Conservation (phyloP, 2,888 invertebrate species). For the Cerastis leucographa region DNA sequence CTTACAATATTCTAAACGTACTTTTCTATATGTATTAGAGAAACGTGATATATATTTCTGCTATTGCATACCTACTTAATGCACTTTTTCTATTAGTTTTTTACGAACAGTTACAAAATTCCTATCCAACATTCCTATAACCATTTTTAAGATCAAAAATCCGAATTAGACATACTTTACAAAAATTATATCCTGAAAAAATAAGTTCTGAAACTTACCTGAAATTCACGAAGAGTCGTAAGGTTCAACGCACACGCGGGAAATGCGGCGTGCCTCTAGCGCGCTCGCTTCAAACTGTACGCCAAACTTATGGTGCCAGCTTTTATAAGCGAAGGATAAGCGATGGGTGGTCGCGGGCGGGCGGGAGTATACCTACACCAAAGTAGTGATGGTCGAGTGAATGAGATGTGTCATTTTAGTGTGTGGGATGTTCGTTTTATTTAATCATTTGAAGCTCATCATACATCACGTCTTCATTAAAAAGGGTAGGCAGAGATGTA, state of each 20-base stretch:
- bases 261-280: constrained; percentile 57
- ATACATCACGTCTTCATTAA: too few species aligned
- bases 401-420: constrained; percentile 13
- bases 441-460: neutral
- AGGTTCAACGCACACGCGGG: constrained; percentile 53
- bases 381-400: constrained; percentile 48
- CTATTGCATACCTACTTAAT: neutral
- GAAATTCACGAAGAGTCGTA: constrained; percentile 52
- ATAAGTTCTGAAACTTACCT: constrained; percentile 62
- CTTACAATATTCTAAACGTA: neutral
- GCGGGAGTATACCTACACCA: constrained; percentile 38
- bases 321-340: constrained; percentile 61
- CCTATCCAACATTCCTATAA: neutral
- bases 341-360: constrained; percentile 64
- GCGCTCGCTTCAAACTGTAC: constrained; percentile 60
- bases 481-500: neutral
- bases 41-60: neutral
- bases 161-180: neutral
- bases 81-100: neutral
- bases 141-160: neutral
- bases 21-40: neutral
- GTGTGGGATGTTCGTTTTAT: neutral
- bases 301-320: constrained; percentile 24
- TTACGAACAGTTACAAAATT: neutral
- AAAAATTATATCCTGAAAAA: constrained; percentile 11